phyloP scores from a whole-genome alignment of 35 echinoderm and acorn worm species.

The Holothuria glaberrima region DNA sequence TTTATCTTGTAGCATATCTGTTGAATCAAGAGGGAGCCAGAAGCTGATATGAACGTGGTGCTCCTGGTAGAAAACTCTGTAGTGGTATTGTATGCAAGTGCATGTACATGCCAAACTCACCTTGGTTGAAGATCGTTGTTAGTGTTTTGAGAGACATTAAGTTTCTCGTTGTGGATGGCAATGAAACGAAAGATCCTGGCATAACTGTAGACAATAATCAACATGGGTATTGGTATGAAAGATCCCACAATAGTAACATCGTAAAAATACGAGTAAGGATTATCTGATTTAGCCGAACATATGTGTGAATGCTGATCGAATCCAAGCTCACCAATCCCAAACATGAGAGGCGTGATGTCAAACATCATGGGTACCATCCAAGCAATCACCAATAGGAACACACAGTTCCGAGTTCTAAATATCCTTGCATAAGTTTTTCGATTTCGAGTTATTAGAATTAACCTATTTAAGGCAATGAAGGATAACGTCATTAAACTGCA shows the following conservation, averaged over 20 bases:
- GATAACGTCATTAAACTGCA: constrained; percentile 28
- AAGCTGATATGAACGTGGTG: too few species aligned
- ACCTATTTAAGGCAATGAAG: constrained; percentile 31
- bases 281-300: background rate
- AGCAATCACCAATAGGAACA: background rate
- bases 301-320: background rate
- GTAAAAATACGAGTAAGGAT: background rate
- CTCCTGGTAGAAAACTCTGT: too few species aligned
- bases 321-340: constrained; percentile 21
- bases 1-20: too few species aligned
- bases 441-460: constrained; percentile 50
- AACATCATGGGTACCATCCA: background rate
- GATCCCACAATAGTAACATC: constrained; percentile 33
- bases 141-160: background rate
- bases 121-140: background rate
- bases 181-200: constrained; percentile 54
- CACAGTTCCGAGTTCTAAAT: background rate
- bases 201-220: constrained; percentile 76
- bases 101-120: background rate
- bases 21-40: too few species aligned
- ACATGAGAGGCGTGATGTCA: background rate
- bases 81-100: too few species aligned
- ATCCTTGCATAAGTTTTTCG: background rate
- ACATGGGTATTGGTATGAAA: constrained; percentile 69
- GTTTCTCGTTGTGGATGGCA: constrained; percentile 42